Percentiles rank a stretch among this genome's conserved stretches.
These are phyloP conservation scores for Calliphora vicina DNA, from an alignment of 1,140 invertebrate genomes.

Conservation along the genomic window DNA sequence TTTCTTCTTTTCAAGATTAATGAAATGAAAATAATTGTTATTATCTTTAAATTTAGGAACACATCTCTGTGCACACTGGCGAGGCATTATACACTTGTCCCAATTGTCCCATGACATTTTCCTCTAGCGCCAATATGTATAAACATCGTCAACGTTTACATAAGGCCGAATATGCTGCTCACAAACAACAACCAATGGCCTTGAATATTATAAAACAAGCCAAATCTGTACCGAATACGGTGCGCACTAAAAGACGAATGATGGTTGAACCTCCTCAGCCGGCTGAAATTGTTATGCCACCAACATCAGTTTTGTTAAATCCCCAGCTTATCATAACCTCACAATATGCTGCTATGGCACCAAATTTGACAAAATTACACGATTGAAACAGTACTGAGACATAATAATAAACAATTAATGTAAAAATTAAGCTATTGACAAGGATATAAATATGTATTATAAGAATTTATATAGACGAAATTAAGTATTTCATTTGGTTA, in stretches of 20 bases:
- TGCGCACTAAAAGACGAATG: conserved; percentile 13
- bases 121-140: conserved; percentile 61
- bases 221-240: not conserved
- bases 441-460: no score
- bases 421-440: no score
- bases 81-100: conserved; percentile 59
- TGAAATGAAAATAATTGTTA: not conserved
- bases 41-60: conserved; percentile 45
- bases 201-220: conserved; percentile 34
- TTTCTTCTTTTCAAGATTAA: not conserved
- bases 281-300: not conserved
- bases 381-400: no score
- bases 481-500: no score
- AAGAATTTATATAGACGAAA: no score
- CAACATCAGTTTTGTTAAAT: not conserved
- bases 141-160: conserved; percentile 58
- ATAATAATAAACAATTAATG: no score
- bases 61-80: conserved; percentile 59
- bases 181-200: conserved; percentile 56
- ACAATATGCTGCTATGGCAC: not conserved
- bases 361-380: not conserved
- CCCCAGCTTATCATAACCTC: not conserved
- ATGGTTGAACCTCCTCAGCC: not conserved
- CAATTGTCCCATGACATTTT: conserved; percentile 60
- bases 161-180: conserved; percentile 58